Evolutionary conservation across 2,888 invertebrate genomes (phyloP).

Genomic region (Philhelius pedissequus): DNA sequence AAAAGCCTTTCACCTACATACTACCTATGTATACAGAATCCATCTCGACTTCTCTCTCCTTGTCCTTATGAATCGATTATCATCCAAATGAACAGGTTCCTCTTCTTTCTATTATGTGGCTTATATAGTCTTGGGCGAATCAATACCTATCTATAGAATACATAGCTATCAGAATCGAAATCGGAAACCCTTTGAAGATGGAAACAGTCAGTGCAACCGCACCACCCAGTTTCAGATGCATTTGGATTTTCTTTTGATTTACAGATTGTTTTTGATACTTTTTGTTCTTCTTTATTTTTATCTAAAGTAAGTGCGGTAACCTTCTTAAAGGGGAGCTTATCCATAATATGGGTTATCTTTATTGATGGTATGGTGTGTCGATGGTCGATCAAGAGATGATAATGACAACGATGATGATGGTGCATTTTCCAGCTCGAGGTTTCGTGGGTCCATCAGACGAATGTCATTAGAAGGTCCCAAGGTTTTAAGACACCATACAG

Average conservation of each 20-base stretch:
- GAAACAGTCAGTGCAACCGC: background rate
- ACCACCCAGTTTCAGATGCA: slow-evolving; percentile 54
- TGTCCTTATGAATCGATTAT: slow-evolving; percentile 22
- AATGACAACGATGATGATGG: slow-evolving; percentile 59
- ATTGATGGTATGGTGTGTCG: slow-evolving; percentile 37
- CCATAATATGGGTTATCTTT: slow-evolving; percentile 22
- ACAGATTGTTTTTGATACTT: slow-evolving; percentile 55
- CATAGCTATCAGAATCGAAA: background rate
- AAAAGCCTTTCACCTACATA: slow-evolving; percentile 50
- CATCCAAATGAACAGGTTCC: slow-evolving; percentile 59
- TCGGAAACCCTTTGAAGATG: slow-evolving; percentile 63
- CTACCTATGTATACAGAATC: background rate
- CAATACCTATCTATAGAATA: background rate
- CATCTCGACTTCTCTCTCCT: background rate
- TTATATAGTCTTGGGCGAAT: slow-evolving; percentile 22
- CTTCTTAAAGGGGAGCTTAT: slow-evolving; percentile 38
- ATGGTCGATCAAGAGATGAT: slow-evolving; percentile 22
- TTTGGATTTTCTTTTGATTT: slow-evolving; percentile 38
- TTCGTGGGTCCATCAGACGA: slow-evolving; percentile 21
- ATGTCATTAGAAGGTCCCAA: slow-evolving; percentile 44
- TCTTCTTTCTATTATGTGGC: background rate
- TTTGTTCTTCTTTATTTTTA: too few species aligned
- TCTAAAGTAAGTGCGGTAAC: slow-evolving; percentile 39
- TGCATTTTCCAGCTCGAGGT: slow-evolving; percentile 36
- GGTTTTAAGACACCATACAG: background rate